These are phyloP conservation scores for Epicampocera succincta DNA, from an alignment of 2,888 invertebrate genomes.

Conservation along the genomic window DNA sequence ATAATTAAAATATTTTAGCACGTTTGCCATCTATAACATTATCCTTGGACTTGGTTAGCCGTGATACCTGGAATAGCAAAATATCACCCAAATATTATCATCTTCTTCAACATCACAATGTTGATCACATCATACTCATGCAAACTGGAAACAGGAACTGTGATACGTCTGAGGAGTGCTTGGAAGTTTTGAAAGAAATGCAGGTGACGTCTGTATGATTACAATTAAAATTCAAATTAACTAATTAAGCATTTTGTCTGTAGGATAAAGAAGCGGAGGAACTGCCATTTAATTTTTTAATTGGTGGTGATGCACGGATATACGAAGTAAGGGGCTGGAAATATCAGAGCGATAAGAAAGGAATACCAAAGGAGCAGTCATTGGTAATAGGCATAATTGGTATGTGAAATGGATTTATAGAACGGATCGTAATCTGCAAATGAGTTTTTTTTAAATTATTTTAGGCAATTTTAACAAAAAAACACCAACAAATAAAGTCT, in stretches of 20 bases:
- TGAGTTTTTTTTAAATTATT: background rate
- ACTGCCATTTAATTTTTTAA: conserved; percentile 82
- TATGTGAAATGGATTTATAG: conserved; percentile 69
- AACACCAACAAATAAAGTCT: conserved; percentile 72
- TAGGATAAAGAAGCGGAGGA: conserved; percentile 66
- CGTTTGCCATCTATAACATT: conserved; percentile 72
- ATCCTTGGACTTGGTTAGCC: conserved; percentile 76
- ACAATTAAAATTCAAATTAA: background rate
- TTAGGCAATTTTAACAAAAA: conserved; percentile 75
- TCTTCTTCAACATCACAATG: conserved; percentile 72
- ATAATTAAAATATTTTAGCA: conserved; percentile 52
- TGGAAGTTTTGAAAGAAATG: conserved; percentile 79
- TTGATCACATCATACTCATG: conserved; percentile 80
- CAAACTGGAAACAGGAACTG: conserved; percentile 82
- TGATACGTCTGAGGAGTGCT: conserved; percentile 77
- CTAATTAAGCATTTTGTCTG: background rate
- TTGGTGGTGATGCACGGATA: conserved; percentile 82
- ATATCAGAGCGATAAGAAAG: conserved; percentile 76
- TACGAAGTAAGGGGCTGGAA: conserved; percentile 83
- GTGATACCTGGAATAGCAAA: conserved; percentile 76
- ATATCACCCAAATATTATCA: conserved; percentile 62
- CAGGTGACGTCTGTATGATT: conserved; percentile 78
- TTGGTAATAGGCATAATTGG: conserved; percentile 82
- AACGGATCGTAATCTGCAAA: background rate
- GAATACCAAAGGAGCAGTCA: conserved; percentile 73